A percentile compares a stretch with the other conserved stretches of the same genome.
phyloP scores from a whole-genome alignment of 2,888 invertebrate species.

The Hypomecis atomaria region DNA sequence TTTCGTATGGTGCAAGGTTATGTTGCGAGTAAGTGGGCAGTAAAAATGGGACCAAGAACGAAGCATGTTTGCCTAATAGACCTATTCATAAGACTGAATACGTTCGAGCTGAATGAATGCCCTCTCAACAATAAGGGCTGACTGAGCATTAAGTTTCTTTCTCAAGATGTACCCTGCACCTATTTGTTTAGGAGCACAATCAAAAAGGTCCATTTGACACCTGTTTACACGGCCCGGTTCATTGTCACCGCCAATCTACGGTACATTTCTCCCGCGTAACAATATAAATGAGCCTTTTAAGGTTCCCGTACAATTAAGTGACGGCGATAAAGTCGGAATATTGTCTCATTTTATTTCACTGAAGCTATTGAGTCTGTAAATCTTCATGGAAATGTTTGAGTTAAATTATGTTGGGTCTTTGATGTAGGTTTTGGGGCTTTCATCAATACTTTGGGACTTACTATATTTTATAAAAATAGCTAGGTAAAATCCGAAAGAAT shows the following conservation, averaged over 20 bases:
- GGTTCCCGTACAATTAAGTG: conserved; percentile 44
- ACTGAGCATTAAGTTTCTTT: conserved; percentile 29
- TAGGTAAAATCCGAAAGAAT: no score
- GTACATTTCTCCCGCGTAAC: conserved; percentile 41
- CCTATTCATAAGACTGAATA: conserved; percentile 27
- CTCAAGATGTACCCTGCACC: conserved; percentile 20
- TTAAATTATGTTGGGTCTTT: conserved; percentile 19
- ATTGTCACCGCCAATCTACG: conserved; percentile 50
- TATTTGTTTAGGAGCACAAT: conserved; percentile 32
- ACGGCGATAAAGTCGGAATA: conserved; percentile 36
- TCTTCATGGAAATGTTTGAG: conserved; percentile 24
- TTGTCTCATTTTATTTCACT: conserved; percentile 34
- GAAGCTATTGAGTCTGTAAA: conserved; percentile 31
- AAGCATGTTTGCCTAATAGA: conserved; percentile 23
- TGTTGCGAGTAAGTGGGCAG: conserved; percentile 1
- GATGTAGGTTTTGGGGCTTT: conserved; percentile 7
- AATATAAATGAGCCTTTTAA: conserved; percentile 43
- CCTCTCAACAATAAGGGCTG: conserved; percentile 31
- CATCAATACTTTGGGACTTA: not conserved
- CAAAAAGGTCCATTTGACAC: conserved; percentile 44
- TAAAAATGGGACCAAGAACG: conserved; percentile 13
- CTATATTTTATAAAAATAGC: not conserved
- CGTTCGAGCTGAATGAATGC: conserved; percentile 21
- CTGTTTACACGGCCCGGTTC: conserved; percentile 52
- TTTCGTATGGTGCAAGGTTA: conserved; percentile 7